Percentiles rank a stretch among this genome's conserved stretches.
These are phyloP conservation scores for Sebastes iracundus DNA, from an alignment of 2,797 vertebrate species.

Conservation along the genomic window DNA sequence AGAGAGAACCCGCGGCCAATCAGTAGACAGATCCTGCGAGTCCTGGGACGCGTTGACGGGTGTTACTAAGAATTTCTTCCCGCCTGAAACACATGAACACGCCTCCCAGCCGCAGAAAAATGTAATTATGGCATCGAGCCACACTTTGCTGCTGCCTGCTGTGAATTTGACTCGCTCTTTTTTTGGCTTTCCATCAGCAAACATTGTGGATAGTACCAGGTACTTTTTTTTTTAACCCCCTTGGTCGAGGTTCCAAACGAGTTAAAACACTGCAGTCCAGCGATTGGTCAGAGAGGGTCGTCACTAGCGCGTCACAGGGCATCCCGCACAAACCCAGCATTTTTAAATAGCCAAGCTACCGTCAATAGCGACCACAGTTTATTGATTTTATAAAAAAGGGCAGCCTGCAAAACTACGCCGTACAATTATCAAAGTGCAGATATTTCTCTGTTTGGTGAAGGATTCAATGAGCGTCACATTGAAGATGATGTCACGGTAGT, in stretches of 20 bases:
- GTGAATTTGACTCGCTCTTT: neutral
- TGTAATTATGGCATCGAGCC: accelerated
- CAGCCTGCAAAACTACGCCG: too few relatives aligned
- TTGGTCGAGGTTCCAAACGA: neutral
- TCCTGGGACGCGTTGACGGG: accelerated
- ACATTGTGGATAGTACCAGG: neutral
- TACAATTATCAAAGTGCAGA: neutral
- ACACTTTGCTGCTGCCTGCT: too few relatives aligned
- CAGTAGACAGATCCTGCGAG: too few relatives aligned
- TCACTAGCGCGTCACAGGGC: neutral
- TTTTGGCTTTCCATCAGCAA: neutral
- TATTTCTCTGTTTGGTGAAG: neutral
- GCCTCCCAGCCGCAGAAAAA: too few relatives aligned
- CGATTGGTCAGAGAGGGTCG: neutral
- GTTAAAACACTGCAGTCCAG: too few relatives aligned
- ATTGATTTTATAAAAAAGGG: too few relatives aligned
- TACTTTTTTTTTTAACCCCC: neutral
- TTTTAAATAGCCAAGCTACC: neutral
- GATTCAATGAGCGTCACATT: neutral
- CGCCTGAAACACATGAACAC: too few relatives aligned
- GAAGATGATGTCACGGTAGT: neutral
- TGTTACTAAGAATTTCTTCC: too few relatives aligned
- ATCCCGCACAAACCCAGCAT: neutral
- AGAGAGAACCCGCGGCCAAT: too few relatives aligned
- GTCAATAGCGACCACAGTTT: too few relatives aligned